Conservation (phyloP, 2,888 invertebrate species). For the Morpho deidamia region DNA sequence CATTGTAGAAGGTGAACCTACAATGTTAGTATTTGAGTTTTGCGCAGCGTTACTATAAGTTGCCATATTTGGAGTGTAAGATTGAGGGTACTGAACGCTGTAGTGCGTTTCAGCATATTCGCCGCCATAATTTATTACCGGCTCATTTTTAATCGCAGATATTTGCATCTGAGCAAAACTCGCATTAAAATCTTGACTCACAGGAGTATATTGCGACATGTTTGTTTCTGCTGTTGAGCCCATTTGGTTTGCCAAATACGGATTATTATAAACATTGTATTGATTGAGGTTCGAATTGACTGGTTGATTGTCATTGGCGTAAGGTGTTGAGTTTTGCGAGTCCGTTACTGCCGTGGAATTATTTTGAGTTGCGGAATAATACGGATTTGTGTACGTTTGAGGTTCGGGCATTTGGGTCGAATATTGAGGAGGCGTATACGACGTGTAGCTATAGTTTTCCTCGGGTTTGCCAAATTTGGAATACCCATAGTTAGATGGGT, state of each 20-base stretch:
- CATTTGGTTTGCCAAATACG: conserved; percentile 34
- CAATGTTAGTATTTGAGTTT: conserved; percentile 43
- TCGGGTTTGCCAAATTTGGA: conserved; percentile 51
- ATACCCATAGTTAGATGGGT: conserved; percentile 42
- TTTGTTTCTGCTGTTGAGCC: conserved; percentile 39
- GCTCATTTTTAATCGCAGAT: conserved; percentile 40
- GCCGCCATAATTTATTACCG: conserved; percentile 29
- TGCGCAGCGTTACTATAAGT: conserved; percentile 54
- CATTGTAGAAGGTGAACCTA: conserved; percentile 46
- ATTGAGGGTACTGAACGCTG: conserved; percentile 53
- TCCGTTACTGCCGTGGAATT: conserved; percentile 49
- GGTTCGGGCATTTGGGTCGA: conserved; percentile 45
- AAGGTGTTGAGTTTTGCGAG: conserved; percentile 39
- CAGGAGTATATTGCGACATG: conserved; percentile 32
- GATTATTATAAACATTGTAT: conserved; percentile 32
- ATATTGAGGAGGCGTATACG: conserved; percentile 59
- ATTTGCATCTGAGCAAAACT: conserved; percentile 64
- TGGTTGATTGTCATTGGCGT: conserved; percentile 28
- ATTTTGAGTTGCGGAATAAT: conserved; percentile 53
- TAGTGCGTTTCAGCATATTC: conserved; percentile 63
- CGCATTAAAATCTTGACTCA: conserved; percentile 40
- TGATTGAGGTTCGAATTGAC: conserved; percentile 28
- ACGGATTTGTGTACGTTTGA: conserved; percentile 53
- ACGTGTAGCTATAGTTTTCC: conserved; percentile 46
- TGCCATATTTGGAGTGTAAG: conserved; percentile 37